These are phyloP conservation scores for Mugil cephalus DNA, from an alignment of 2,113 vertebrate genomes.

Conservation along the genomic window DNA sequence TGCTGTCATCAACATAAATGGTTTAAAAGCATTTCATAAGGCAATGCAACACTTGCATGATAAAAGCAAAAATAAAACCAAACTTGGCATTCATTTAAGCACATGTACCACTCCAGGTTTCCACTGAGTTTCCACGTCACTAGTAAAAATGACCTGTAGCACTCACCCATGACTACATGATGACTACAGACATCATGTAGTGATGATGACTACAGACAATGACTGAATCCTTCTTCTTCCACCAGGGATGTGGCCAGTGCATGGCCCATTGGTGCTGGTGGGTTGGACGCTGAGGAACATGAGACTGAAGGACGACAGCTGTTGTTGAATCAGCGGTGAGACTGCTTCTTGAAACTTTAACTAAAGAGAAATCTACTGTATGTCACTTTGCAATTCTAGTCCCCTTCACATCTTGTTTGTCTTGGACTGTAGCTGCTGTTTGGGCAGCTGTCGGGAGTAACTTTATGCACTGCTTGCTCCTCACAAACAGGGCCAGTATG, in stretches of 20 bases:
- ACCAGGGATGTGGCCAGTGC: neutral
- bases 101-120: neutral
- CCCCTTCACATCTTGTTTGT: constrained; percentile 8
- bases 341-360: constrained; percentile 6
- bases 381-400: constrained; percentile 15
- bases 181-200: too few species aligned
- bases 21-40: neutral
- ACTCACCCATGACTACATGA: constrained; percentile 11
- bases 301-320: constrained; percentile 18
- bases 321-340: constrained; percentile 36
- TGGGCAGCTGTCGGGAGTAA: constrained; percentile 31
- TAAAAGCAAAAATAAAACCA: neutral
- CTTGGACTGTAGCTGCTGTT: constrained; percentile 24
- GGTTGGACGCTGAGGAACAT: neutral
- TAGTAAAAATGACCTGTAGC: neutral
- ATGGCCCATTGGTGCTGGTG: neutral
- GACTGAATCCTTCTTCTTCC: constrained; percentile 13
- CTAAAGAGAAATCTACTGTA: constrained; percentile 3
- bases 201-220: neutral
- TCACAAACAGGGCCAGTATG: neutral
- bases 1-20: too few species aligned
- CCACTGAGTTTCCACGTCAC: too few species aligned
- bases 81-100: too few species aligned
- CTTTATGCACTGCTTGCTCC: constrained; percentile 21
- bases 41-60: neutral